Percentiles rank a stretch among this genome's conserved stretches.
Evolutionary conservation across 1,140 invertebrate species (phyloP).

Genomic region (Sinonovacula constricta): DNA sequence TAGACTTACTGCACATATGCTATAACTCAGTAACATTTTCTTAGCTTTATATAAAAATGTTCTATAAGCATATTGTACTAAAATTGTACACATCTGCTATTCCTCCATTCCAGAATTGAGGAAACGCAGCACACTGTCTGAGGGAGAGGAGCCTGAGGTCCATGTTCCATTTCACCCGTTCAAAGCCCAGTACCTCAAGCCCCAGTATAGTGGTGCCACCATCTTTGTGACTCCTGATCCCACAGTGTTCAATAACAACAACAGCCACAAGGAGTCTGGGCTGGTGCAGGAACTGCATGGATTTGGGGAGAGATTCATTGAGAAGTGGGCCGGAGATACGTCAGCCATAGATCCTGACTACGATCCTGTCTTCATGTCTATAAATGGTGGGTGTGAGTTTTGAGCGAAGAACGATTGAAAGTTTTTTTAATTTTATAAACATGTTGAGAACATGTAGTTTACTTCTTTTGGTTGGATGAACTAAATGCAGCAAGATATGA

Average conservation of each 20-base stretch:
- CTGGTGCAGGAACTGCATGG: conserved; percentile 46
- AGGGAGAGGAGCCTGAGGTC: conserved; percentile 61
- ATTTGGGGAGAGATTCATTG: conserved; percentile 58
- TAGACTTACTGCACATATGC: too few species aligned
- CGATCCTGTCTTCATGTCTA: conserved; percentile 65
- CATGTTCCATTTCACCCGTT: conserved; percentile 61
- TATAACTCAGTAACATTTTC: too few species aligned
- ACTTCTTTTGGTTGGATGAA: too few species aligned
- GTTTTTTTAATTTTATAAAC: too few species aligned
- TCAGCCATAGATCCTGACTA: conserved; percentile 42
- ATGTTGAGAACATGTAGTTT: too few species aligned
- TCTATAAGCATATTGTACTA: too few species aligned
- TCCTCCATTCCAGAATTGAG: conserved; percentile 57
- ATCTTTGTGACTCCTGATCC: conserved; percentile 57
- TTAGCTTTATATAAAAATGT: too few species aligned
- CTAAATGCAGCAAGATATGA: too few species aligned
- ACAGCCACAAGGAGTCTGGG: conserved; percentile 31
- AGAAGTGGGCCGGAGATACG: conserved; percentile 27
- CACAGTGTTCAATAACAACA: conserved; percentile 56
- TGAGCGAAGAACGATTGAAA: too few species aligned
- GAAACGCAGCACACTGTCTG: conserved; percentile 60
- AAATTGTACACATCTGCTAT: too few species aligned
- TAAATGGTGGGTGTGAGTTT: conserved; percentile 63
- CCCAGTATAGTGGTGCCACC: conserved; percentile 39
- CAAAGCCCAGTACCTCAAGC: conserved; percentile 47